phyloP scores from a whole-genome alignment of 2,888 invertebrate species.

The Eucera pruinosa region DNA sequence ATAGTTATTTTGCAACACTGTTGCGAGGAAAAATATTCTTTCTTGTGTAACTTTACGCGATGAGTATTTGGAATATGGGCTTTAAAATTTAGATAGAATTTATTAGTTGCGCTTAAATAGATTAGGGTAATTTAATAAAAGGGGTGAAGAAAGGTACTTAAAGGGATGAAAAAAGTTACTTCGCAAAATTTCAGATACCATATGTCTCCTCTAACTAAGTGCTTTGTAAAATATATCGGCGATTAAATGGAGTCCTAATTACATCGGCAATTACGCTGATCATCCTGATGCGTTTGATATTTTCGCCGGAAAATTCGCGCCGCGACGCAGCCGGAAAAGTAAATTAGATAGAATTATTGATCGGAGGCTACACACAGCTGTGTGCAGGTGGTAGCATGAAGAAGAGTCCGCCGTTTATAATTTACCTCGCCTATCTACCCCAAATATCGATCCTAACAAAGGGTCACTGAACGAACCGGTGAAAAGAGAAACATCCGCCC shows the following conservation, averaged over 20 bases:
- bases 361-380: constrained; percentile 45
- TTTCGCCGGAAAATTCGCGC: constrained; percentile 6
- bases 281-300: constrained; percentile 9
- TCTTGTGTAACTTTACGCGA: too few relatives aligned
- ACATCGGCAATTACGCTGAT: neutral
- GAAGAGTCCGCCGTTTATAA: constrained; percentile 64
- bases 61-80: too few relatives aligned
- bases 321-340: constrained; percentile 37
- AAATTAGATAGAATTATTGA: constrained; percentile 65
- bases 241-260: neutral
- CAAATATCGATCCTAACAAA: constrained; percentile 67
- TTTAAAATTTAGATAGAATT: too few relatives aligned
- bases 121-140: too few relatives aligned
- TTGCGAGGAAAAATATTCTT: too few relatives aligned
- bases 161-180: too few relatives aligned
- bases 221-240: too few relatives aligned
- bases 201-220: too few relatives aligned
- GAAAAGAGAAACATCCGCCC: constrained; percentile 44
- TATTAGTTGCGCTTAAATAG: too few relatives aligned
- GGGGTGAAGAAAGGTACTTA: too few relatives aligned
- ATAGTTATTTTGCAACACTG: too few relatives aligned
- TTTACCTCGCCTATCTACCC: constrained; percentile 64
- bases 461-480: constrained; percentile 68
- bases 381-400: constrained; percentile 53
- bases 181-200: too few relatives aligned